A percentile compares a stretch with the other conserved stretches of the same genome.
Conservation (phyloP, 2,797 vertebrate species). For the Alca torda region DNA sequence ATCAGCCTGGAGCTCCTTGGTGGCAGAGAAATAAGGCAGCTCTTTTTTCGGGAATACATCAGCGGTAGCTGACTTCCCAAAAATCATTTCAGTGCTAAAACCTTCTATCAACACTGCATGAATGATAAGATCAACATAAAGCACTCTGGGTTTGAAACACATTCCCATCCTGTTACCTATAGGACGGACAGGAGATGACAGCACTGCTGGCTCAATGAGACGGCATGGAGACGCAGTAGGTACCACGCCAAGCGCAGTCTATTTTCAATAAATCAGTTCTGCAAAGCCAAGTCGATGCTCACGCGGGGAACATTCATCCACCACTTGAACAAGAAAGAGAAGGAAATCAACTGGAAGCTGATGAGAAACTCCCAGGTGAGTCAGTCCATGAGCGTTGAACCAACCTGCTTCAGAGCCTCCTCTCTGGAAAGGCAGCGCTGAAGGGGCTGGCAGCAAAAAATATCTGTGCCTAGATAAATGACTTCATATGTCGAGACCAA, state of each 20-base stretch:
- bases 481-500: conserved; percentile 46
- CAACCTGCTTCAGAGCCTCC: not conserved
- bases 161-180: not conserved
- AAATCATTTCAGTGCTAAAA: not conserved
- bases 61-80: not conserved
- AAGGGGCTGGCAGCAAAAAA: not conserved
- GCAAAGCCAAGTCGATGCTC: not conserved
- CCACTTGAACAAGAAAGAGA: not conserved
- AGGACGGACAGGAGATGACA: not conserved
- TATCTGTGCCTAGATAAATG: conserved; percentile 28
- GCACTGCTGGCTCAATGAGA: not conserved
- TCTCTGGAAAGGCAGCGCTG: not conserved
- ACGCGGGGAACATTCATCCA: not conserved
- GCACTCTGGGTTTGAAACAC: not conserved
- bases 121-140: not conserved
- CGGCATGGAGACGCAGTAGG: not conserved
- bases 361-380: not conserved
- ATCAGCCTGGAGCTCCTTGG: not conserved
- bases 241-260: not conserved
- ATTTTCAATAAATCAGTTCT: not conserved
- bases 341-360: not conserved
- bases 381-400: not conserved
- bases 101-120: not conserved
- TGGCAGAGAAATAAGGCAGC: not conserved
- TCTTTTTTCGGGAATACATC: not conserved